Evolutionary conservation across 2,113 vertebrate species (phyloP).

Genomic region (Thamnophis sirtalis): DNA sequence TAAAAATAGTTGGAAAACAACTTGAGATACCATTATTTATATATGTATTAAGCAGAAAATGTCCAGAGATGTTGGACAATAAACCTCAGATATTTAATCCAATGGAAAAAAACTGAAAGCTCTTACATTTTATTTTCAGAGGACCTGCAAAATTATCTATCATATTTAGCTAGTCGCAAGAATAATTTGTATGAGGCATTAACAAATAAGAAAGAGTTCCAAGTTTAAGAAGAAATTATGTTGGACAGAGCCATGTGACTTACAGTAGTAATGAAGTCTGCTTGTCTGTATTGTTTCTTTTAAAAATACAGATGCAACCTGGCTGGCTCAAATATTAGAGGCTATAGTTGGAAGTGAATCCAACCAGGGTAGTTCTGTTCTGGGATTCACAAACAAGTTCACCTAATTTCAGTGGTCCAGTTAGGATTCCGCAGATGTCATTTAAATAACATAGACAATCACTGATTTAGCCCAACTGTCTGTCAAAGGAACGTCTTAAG

Average conservation of each 20-base stretch:
- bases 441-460: background rate
- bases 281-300: background rate
- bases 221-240: background rate
- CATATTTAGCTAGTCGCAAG: background rate
- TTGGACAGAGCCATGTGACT: background rate
- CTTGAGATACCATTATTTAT: background rate
- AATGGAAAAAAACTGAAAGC: background rate
- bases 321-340: background rate
- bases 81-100: background rate
- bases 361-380: background rate
- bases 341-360: background rate
- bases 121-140: background rate
- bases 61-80: background rate
- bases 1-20: background rate
- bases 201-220: background rate
- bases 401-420: background rate
- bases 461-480: background rate
- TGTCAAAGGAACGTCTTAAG: background rate
- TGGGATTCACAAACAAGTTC: background rate
- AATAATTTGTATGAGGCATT: background rate
- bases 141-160: background rate
- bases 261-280: background rate
- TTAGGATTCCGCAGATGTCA: background rate
- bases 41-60: background rate
- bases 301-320: too few species aligned